These are phyloP conservation scores for Dissostichus mawsoni DNA, from an alignment of 2,113 vertebrate genomes.

Conservation along the genomic window DNA sequence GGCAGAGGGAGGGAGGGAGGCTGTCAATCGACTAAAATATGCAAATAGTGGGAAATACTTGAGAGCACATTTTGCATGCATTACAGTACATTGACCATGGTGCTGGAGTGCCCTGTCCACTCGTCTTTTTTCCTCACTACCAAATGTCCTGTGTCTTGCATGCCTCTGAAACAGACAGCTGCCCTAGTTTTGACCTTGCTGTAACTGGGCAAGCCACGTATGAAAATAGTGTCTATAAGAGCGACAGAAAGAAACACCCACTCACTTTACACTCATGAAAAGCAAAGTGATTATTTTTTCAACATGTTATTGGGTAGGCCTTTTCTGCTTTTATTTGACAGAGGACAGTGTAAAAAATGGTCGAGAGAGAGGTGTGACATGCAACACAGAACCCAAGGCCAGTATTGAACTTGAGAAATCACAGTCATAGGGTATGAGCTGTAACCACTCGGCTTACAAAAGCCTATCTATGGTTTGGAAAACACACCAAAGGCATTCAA, in stretches of 20 bases:
- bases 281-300: not conserved
- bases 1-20: conserved; percentile 19
- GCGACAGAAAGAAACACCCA: not conserved
- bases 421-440: too few species aligned
- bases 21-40: conserved; percentile 31
- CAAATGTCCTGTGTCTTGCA: not conserved
- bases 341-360: too few species aligned
- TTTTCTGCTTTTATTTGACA: too few species aligned
- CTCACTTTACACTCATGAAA: too few species aligned
- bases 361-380: too few species aligned
- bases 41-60: conserved; percentile 4
- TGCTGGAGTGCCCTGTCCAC: not conserved
- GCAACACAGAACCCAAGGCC: too few species aligned
- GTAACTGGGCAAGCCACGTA: not conserved
- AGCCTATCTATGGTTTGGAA: not conserved
- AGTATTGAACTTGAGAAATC: too few species aligned
- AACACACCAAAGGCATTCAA: not conserved
- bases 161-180: not conserved
- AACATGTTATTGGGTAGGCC: too few species aligned
- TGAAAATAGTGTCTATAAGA: too few species aligned
- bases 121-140: not conserved
- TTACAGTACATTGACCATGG: not conserved
- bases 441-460: too few species aligned
- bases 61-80: conserved; percentile 4
- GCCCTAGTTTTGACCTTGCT: not conserved